These are phyloP conservation scores for Centruroides sculpturatus DNA, from an alignment of 1,140 invertebrate genomes.

Conservation along the genomic window DNA sequence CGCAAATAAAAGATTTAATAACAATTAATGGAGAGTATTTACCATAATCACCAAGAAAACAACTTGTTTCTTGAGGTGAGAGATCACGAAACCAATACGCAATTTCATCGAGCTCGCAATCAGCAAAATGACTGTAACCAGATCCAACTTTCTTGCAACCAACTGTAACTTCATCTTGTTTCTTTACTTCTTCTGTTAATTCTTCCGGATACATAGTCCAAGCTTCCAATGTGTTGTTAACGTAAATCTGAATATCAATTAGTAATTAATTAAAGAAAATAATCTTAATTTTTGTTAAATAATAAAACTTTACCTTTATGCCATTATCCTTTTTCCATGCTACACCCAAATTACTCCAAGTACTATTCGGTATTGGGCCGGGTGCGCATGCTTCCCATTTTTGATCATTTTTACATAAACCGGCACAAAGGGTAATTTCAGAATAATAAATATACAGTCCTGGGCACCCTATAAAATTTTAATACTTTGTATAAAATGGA, in stretches of 20 bases:
- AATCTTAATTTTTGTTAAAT: not conserved
- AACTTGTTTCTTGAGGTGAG: constrained; percentile 6
- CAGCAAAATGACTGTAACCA: constrained; percentile 8
- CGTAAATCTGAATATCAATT: constrained; percentile 9
- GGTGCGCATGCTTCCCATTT: constrained; percentile 18
- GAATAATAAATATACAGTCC: constrained; percentile 19
- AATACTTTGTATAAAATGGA: not conserved
- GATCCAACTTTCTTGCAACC: constrained; percentile 16
- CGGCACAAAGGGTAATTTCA: constrained; percentile 13
- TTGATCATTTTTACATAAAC: constrained; percentile 21
- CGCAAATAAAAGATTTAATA: no score
- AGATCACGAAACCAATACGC: constrained; percentile 18
- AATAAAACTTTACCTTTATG: constrained; percentile 5
- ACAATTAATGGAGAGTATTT: not conserved
- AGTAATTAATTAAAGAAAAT: no score
- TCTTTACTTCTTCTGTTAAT: not conserved
- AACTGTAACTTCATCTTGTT: constrained; percentile 9
- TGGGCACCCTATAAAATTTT: constrained; percentile 13
- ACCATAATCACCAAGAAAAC: constrained; percentile 21
- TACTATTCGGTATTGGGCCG: constrained; percentile 16
- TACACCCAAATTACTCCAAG: constrained; percentile 22
- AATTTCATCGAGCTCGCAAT: constrained; percentile 20
- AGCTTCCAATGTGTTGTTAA: constrained; percentile 5
- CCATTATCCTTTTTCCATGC: constrained; percentile 8
- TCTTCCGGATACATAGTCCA: constrained; percentile 5